Percentiles rank a stretch among this genome's conserved stretches.
These are phyloP conservation scores for Microplitis deprimator DNA, from an alignment of 2,888 invertebrate species.

Conservation along the genomic window DNA sequence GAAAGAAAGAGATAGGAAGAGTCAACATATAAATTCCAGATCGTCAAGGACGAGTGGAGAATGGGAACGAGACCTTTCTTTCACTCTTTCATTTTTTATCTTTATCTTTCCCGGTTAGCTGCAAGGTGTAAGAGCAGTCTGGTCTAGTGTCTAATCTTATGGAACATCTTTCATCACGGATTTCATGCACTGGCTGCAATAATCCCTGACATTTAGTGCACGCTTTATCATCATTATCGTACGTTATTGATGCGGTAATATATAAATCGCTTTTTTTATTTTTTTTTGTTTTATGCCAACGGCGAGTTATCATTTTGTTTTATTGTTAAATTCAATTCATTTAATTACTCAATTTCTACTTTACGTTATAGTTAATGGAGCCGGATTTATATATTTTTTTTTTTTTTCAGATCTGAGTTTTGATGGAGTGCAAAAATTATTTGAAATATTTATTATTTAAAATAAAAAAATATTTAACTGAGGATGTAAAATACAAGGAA, in stretches of 20 bases:
- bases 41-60: constrained; percentile 25
- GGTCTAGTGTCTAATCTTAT: not conserved
- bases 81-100: not conserved
- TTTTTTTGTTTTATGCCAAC: not conserved
- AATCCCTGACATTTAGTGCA: not conserved
- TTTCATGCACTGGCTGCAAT: not conserved
- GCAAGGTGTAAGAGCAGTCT: not conserved
- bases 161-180: not conserved
- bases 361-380: no score
- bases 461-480: no score
- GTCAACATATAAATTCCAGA: constrained; percentile 2
- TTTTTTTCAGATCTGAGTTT: no score
- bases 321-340: no score
- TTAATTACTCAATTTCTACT: no score
- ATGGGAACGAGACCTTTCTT: constrained; percentile 12
- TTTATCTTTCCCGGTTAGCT: not conserved
- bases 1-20: constrained; percentile 13
- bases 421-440: no score
- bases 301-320: no score
- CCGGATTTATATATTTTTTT: no score
- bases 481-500: no score
- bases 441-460: no score
- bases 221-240: not conserved
- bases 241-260: not conserved
- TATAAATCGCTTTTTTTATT: not conserved